Evolutionary conservation across 2,888 invertebrate species (phyloP).

Genomic region (Hypena proboscidalis): DNA sequence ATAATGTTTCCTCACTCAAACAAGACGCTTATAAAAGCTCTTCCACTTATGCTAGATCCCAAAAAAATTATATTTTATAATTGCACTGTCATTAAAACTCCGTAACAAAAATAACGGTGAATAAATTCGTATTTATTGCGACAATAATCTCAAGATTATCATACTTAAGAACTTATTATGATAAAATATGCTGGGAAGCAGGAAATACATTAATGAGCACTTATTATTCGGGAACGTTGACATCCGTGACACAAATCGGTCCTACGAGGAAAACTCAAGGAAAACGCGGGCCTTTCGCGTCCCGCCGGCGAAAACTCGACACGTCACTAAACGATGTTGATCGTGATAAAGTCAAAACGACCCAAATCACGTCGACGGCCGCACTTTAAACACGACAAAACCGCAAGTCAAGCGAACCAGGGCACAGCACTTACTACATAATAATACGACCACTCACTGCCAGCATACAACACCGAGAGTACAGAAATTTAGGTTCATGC

Average conservation of each 20-base stretch:
- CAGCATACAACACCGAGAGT: no score
- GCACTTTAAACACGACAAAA: constrained; percentile 43
- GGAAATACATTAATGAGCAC: constrained; percentile 2
- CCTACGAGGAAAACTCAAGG: constrained; percentile 10
- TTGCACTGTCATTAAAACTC: no score
- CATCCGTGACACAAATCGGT: constrained; percentile 2
- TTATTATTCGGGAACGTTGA: constrained; percentile 4
- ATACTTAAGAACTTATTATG: background rate
- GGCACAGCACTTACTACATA: constrained; percentile 38
- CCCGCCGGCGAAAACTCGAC: constrained; percentile 3
- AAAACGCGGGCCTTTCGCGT: constrained; percentile 1
- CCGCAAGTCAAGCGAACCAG: constrained; percentile 43
- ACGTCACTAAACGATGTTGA: constrained; percentile 27
- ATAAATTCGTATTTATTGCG: no score
- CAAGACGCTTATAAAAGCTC: no score
- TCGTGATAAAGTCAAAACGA: constrained; percentile 41
- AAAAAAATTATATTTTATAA: no score
- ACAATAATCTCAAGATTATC: no score
- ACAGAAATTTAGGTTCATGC: no score
- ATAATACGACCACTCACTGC: constrained; percentile 18
- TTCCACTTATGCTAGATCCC: no score
- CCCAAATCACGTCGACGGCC: constrained; percentile 44
- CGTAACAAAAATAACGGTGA: no score
- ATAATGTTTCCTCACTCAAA: no score
- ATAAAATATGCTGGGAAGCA: background rate